Evolutionary conservation across 1,140 invertebrate genomes (phyloP), one percentile per base, ranked within the genome.

Genomic region (Lasioglossum albipes): DNA sequence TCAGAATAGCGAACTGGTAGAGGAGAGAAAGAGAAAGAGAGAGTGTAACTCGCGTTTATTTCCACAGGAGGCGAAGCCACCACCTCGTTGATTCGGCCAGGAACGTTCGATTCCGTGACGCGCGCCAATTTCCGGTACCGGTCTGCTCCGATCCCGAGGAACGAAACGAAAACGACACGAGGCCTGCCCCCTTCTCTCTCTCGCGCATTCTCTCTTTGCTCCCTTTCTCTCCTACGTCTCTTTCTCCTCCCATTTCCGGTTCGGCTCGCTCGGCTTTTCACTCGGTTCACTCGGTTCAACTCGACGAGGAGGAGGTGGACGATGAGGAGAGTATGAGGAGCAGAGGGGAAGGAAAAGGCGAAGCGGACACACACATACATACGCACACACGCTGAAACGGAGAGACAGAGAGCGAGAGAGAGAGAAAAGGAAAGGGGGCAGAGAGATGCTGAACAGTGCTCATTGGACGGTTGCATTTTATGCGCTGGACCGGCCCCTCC

Each of bases 381-480:
- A 36, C 5, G 5, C 2, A 36, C 36, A 36, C 5, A 36, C 36
- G 36, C 36, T 3, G 36, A 2, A 36, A 36, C 36, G 0, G 85
- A 16, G 16, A 82, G 84, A 86, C 84, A 16, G 16, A 82, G 73
- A 83, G 86, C 13, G 85, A 16, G 16, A 82, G 73, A 83, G 86
- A 49, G 84, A 84, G 85, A 89, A 82, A 86, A 49, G 84, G 80
- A 82, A 87, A 86, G 82, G 73, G 85, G 36, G 36, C 36, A 36
- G 62, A 81, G 67, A 87, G 84, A 86, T 84, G 75, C 61, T 81
- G 84, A 86, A 84, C 81, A 79, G 84, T 89, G 90, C 87, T 87
- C 90, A 92, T 92, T 92, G 91, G 91, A 90, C 86, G 88, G 88
- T 86, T 84, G 79, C 83, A 89, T 90, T 86, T 88, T 82, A 87